Evolutionary conservation across 2,888 invertebrate species (phyloP).

Genomic region (Dasysyrphus tricinctus): DNA sequence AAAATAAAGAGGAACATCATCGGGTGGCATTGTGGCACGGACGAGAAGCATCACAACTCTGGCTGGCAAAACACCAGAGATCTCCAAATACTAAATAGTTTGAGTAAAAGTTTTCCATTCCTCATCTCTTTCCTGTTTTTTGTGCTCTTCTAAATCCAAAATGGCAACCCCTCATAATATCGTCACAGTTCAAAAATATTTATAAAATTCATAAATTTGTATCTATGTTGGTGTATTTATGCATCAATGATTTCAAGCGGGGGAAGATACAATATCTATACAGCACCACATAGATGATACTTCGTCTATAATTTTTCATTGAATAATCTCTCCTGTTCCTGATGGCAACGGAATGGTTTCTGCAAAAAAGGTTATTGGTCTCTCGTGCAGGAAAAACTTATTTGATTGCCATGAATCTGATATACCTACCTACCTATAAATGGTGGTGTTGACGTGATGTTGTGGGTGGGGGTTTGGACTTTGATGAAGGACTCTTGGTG

Average conservation of each 20-base stretch:
- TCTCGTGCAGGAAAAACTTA: conserved; percentile 58
- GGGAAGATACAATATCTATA: conserved; percentile 33
- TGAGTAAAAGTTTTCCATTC: conserved; percentile 58
- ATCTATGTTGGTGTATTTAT: conserved; percentile 35
- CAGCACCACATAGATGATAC: conserved; percentile 13
- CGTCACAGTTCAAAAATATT: conserved; percentile 73
- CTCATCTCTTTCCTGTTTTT: conserved; percentile 22
- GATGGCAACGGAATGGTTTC: conserved; percentile 12
- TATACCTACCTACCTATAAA: not conserved
- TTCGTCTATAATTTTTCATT: conserved; percentile 60
- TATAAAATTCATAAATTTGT: conserved; percentile 72
- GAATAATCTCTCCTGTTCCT: conserved; percentile 58
- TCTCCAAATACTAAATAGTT: conserved; percentile 66
- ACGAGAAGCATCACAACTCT: conserved; percentile 19
- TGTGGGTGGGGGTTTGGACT: conserved; percentile 8
- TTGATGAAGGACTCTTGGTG: conserved; percentile 41
- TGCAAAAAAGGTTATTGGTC: conserved; percentile 60
- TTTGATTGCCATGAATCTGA: conserved; percentile 57
- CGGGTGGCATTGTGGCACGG: conserved; percentile 6
- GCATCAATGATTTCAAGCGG: conserved; percentile 25
- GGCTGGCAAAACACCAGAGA: conserved; percentile 39
- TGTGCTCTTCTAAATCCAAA: conserved; percentile 7
- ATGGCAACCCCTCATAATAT: conserved; percentile 43
- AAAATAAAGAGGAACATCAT: conserved; percentile 17
- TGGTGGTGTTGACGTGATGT: conserved; percentile 16